Evolutionary conservation across 1,140 invertebrate genomes (phyloP).

Genomic region (Drosophila pruinosa): DNA sequence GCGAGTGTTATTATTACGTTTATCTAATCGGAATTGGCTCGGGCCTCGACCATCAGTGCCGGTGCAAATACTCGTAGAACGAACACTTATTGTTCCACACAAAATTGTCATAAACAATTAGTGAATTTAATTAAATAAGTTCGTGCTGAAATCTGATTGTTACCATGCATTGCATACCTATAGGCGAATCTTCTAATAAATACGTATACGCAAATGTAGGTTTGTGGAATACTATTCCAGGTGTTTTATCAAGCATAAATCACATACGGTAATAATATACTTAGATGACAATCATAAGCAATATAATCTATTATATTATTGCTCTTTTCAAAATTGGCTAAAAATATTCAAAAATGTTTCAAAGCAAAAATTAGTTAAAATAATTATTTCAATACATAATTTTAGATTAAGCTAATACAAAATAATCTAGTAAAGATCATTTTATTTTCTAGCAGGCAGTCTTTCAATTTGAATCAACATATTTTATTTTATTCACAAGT

Average conservation of each 20-base stretch:
- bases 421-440: no score
- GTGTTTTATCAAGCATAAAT: background rate
- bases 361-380: no score
- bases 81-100: constrained; percentile 8
- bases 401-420: no score
- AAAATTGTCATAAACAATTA: constrained; percentile 43
- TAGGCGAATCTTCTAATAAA: constrained; percentile 16
- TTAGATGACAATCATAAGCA: no score
- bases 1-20: constrained; percentile 33
- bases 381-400: no score
- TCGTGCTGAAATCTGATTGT: background rate
- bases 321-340: no score
- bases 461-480: no score
- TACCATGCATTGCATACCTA: constrained; percentile 46
- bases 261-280: background rate
- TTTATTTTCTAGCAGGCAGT: no score
- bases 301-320: no score
- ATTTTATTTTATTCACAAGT: no score
- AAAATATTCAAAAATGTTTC: no score
- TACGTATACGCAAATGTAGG: background rate
- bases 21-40: constrained; percentile 55
- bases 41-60: constrained; percentile 6
- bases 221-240: background rate
- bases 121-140: constrained; percentile 52
- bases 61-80: constrained; percentile 1